These are phyloP conservation scores for Anoplius nigerrimus DNA, from an alignment of 2,888 invertebrate genomes.

Conservation along the genomic window DNA sequence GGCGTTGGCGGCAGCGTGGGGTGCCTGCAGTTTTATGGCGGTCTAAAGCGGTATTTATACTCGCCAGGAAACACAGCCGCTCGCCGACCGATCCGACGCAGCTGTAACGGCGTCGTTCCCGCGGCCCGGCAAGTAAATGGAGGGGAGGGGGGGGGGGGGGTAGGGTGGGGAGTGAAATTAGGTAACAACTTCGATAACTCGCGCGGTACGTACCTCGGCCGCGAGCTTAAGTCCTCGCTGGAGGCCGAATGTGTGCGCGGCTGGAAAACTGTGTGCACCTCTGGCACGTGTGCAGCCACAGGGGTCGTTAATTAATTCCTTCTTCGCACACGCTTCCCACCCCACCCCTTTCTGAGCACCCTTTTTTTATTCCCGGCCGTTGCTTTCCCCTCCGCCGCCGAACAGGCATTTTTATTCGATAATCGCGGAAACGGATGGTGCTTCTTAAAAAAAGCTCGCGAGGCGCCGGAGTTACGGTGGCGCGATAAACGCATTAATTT, in stretches of 20 bases:
- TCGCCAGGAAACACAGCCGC: constrained; percentile 1
- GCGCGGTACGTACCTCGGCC: constrained; percentile 9
- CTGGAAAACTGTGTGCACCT: not conserved
- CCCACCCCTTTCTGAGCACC: constrained; percentile 18
- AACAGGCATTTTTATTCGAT: constrained; percentile 33
- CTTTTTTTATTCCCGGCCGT: too few relatives aligned
- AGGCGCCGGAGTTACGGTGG: not conserved
- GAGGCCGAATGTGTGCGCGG: not conserved
- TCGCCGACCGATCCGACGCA: constrained; percentile 30
- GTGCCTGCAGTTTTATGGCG: constrained; percentile 41
- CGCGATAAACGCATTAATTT: constrained; percentile 7
- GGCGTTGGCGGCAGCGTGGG: too few relatives aligned
- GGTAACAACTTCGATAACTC: constrained; percentile 49
- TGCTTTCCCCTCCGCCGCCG: not conserved
- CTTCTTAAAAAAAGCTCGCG: constrained; percentile 9
- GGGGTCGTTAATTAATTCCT: constrained; percentile 40
- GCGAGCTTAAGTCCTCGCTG: constrained; percentile 8
- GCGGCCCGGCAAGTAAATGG: too few relatives aligned
- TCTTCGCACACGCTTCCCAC: not conserved
- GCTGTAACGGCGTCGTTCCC: constrained; percentile 33
- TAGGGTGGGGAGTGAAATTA: constrained; percentile 28
- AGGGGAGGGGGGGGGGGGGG: too few relatives aligned
- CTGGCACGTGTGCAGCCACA: not conserved
- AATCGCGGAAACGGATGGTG: constrained; percentile 36
- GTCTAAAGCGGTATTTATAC: constrained; percentile 43